Conservation (phyloP, 2,888 invertebrate species). For the Junonia oenone region DNA sequence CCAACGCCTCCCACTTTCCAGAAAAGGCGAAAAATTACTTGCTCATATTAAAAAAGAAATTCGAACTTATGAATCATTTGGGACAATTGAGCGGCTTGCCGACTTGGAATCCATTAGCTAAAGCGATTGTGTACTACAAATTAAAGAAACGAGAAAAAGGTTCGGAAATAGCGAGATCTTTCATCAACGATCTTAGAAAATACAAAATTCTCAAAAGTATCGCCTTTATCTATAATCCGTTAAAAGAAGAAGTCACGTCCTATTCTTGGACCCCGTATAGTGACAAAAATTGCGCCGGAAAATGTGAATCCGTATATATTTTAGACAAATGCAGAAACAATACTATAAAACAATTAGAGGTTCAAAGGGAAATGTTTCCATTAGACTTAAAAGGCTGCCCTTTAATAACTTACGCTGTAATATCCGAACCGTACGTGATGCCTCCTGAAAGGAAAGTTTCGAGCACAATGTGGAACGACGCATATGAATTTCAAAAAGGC, state of each 20-base stretch:
- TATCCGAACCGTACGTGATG: slow-evolving; percentile 73
- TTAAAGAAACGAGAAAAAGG: slow-evolving; percentile 47
- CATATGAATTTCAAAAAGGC: slow-evolving; percentile 58
- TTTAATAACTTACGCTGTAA: slow-evolving; percentile 58
- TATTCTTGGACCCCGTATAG: slow-evolving; percentile 71
- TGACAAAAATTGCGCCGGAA: slow-evolving; percentile 60
- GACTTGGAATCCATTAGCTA: slow-evolving; percentile 75
- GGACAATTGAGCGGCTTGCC: slow-evolving; percentile 67
- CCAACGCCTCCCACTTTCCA: slow-evolving; percentile 74
- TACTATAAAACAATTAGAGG: slow-evolving; percentile 44
- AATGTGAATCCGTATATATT: slow-evolving; percentile 59
- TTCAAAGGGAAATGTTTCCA: slow-evolving; percentile 59
- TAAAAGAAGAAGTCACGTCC: slow-evolving; percentile 52
- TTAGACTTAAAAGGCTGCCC: slow-evolving; percentile 64
- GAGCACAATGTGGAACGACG: slow-evolving; percentile 48
- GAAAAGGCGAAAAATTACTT: slow-evolving; percentile 78
- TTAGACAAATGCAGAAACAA: slow-evolving; percentile 60
- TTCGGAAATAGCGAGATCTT: slow-evolving; percentile 48
- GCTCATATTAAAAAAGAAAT: slow-evolving; percentile 71
- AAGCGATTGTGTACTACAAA: slow-evolving; percentile 66
- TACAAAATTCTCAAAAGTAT: slow-evolving; percentile 63
- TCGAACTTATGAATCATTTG: slow-evolving; percentile 65
- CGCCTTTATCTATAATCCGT: slow-evolving; percentile 56
- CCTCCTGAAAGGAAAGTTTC: slow-evolving; percentile 50
- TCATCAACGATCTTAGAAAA: slow-evolving; percentile 61